Percentiles rank a stretch among this genome's conserved stretches.
Evolutionary conservation across 1,140 invertebrate genomes (phyloP).

Genomic region (Onthophagus taurus): DNA sequence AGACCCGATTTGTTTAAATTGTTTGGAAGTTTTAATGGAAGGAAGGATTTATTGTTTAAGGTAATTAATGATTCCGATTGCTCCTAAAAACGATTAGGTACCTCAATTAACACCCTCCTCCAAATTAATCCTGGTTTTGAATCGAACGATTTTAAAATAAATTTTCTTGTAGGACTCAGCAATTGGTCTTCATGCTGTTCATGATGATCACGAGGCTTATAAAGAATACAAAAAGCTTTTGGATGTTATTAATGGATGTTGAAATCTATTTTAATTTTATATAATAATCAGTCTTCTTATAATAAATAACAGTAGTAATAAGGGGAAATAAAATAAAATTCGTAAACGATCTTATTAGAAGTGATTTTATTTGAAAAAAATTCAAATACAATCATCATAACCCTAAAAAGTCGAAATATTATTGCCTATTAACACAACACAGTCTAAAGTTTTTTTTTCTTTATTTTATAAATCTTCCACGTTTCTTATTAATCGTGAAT

Average conservation of each 20-base stretch:
- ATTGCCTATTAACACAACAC: too few relatives aligned
- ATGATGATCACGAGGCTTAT: conserved; percentile 17
- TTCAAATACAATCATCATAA: too few relatives aligned
- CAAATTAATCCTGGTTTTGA: not conserved
- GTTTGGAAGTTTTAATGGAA: conserved; percentile 42
- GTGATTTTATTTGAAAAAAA: too few relatives aligned
- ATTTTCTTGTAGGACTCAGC: conserved; percentile 18
- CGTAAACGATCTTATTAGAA: too few relatives aligned
- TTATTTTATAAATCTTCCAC: too few relatives aligned
- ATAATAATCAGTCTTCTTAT: too few relatives aligned
- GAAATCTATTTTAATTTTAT: not conserved
- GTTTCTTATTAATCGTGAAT: too few relatives aligned
- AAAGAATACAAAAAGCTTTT: conserved; percentile 22
- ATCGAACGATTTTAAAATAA: not conserved
- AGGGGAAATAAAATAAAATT: too few relatives aligned
- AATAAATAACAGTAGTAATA: too few relatives aligned
- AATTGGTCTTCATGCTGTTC: conserved; percentile 20
- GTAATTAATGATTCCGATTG: too few relatives aligned
- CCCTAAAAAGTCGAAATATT: too few relatives aligned
- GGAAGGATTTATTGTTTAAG: conserved; percentile 44
- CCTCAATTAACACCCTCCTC: not conserved
- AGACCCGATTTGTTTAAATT: conserved; percentile 41
- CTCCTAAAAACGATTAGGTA: not conserved
- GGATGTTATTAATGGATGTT: conserved; percentile 14
- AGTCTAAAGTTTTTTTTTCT: too few relatives aligned